Evolutionary conservation across 2,113 vertebrate genomes (phyloP).

Genomic region (Cathartes aura): DNA sequence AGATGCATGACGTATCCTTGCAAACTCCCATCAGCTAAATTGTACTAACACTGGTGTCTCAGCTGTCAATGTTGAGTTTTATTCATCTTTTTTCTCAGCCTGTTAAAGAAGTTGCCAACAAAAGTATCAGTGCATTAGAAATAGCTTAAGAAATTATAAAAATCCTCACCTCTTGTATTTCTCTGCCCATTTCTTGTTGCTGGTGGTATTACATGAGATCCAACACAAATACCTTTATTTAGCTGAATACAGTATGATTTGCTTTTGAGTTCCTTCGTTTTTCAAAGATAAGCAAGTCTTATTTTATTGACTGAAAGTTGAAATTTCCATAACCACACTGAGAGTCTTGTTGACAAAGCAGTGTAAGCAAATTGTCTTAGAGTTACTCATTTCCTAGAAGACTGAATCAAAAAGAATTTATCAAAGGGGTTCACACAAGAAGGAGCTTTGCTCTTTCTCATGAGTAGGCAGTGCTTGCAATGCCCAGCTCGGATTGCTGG

Average conservation of each 20-base stretch:
- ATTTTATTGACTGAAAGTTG: neutral
- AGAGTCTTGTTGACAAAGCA: conserved; percentile 18
- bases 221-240: neutral
- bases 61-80: neutral
- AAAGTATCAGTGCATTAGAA: neutral
- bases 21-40: neutral
- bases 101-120: neutral
- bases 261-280: neutral
- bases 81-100: neutral
- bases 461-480: neutral
- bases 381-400: neutral
- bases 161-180: neutral
- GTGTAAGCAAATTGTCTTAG: neutral
- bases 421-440: neutral
- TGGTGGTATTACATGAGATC: neutral
- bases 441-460: neutral
- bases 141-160: neutral
- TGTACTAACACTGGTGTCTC: neutral
- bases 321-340: neutral
- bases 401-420: neutral
- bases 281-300: neutral
- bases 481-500: neutral
- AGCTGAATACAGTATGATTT: neutral
- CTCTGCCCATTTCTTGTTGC: neutral
- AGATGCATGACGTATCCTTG: neutral